A percentile compares a stretch with the other conserved stretches of the same genome.
These are phyloP conservation scores for Spodoptera picta DNA, from an alignment of 2,888 invertebrate genomes.

Conservation along the genomic window DNA sequence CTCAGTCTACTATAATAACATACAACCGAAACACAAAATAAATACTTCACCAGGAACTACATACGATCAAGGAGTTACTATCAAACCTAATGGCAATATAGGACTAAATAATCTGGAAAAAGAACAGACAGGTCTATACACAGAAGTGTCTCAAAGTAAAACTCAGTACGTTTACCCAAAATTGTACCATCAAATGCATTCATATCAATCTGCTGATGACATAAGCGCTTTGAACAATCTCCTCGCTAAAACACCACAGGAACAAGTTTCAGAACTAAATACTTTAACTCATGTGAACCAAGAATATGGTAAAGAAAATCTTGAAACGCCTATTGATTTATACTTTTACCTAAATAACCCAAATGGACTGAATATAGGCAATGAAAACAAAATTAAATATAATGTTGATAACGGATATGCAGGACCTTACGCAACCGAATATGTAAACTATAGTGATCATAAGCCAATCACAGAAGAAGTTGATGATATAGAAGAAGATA, in stretches of 20 bases:
- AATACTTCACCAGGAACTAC: slow-evolving; percentile 70
- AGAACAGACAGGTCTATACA: slow-evolving; percentile 64
- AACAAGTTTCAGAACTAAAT: slow-evolving; percentile 85
- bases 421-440: slow-evolving; percentile 63
- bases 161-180: slow-evolving; percentile 74
- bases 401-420: slow-evolving; percentile 61
- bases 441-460: slow-evolving; percentile 65
- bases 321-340: slow-evolving; percentile 76
- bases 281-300: slow-evolving; percentile 73
- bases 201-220: slow-evolving; percentile 76
- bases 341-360: slow-evolving; percentile 78
- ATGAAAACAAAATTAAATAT: slow-evolving; percentile 57
- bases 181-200: slow-evolving; percentile 73
- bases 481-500: slow-evolving; percentile 48
- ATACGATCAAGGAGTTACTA: slow-evolving; percentile 79
- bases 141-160: slow-evolving; percentile 71
- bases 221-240: slow-evolving; percentile 82
- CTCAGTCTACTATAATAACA: slow-evolving; percentile 67
- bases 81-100: slow-evolving; percentile 78
- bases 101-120: slow-evolving; percentile 64
- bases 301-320: slow-evolving; percentile 57
- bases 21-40: slow-evolving; percentile 68
- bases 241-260: slow-evolving; percentile 81
- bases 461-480: slow-evolving; percentile 60
- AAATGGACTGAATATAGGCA: slow-evolving; percentile 15